Evolutionary conservation across 1,140 invertebrate species (phyloP).

Genomic region (Pseudomyrmex cubaensis): DNA sequence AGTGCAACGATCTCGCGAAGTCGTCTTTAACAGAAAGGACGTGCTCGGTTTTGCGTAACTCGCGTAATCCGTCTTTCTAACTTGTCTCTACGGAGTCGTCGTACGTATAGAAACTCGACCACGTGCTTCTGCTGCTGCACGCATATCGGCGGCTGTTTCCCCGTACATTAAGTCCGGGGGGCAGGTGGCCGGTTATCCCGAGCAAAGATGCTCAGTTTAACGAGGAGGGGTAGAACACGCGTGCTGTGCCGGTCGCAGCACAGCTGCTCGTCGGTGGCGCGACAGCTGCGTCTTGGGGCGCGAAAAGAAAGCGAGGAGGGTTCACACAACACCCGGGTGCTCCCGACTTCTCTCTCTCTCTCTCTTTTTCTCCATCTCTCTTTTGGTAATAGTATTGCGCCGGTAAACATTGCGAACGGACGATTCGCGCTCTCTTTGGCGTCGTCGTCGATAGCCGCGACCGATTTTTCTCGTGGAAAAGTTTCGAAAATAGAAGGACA

Average conservation of each 20-base stretch:
- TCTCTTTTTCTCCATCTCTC: too few species aligned
- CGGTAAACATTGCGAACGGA: background rate
- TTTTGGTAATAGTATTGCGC: background rate
- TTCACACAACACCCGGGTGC: background rate
- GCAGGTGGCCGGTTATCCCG: constrained; percentile 75
- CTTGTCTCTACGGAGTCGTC: constrained; percentile 15
- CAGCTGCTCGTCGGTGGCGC: constrained; percentile 74
- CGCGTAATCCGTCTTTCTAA: constrained; percentile 59
- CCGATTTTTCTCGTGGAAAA: constrained; percentile 34
- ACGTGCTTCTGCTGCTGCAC: constrained; percentile 37
- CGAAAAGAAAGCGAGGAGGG: constrained; percentile 52
- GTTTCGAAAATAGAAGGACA: background rate
- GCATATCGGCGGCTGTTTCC: background rate
- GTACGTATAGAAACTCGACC: constrained; percentile 16
- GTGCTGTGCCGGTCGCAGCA: constrained; percentile 69
- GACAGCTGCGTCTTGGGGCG: constrained; percentile 79
- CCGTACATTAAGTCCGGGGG: constrained; percentile 37
- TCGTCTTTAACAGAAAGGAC: constrained; percentile 62
- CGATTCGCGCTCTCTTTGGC: background rate
- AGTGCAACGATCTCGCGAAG: constrained; percentile 25
- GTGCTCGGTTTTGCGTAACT: constrained; percentile 25
- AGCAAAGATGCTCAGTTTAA: constrained; percentile 76
- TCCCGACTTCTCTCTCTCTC: background rate
- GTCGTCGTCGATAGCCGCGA: background rate
- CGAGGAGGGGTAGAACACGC: constrained; percentile 69